Evolutionary conservation across 92 coral and sea anemone genomes (phyloP).

Genomic region (Parazoanthus atlanticus): DNA sequence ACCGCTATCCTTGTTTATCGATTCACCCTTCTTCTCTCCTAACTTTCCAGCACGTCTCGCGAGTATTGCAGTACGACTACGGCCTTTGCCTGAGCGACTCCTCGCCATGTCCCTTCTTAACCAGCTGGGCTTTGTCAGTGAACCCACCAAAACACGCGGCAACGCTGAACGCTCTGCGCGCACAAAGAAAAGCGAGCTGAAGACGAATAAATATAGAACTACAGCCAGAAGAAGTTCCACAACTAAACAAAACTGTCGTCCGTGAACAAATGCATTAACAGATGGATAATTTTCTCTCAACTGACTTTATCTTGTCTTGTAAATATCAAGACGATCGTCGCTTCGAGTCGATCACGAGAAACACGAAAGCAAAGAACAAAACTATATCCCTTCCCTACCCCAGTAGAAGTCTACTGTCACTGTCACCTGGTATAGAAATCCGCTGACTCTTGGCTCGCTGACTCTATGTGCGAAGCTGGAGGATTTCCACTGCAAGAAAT

Average conservation of each 20-base stretch:
- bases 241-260: not conserved
- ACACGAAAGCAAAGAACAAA: too few species aligned
- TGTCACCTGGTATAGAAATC: too few species aligned
- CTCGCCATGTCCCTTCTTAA: not conserved
- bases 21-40: not conserved
- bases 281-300: too few species aligned
- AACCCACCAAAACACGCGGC: not conserved
- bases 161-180: not conserved
- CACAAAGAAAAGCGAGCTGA: not conserved
- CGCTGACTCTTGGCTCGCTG: too few species aligned
- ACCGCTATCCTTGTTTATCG: not conserved
- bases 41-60: not conserved
- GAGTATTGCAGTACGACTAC: not conserved
- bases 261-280: too few species aligned
- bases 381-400: too few species aligned
- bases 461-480: not conserved
- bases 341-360: too few species aligned
- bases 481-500: not conserved
- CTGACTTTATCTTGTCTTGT: too few species aligned
- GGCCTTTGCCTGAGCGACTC: not conserved
- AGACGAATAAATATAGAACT: not conserved
- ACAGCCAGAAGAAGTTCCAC: not conserved
- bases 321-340: too few species aligned
- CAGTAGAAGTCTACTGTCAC: too few species aligned
- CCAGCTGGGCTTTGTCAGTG: too few species aligned